Evolutionary conservation across 2,797 vertebrate species (phyloP), one percentile per base, ranked within the genome.

Genomic region (Poeciliopsis presidionis): DNA sequence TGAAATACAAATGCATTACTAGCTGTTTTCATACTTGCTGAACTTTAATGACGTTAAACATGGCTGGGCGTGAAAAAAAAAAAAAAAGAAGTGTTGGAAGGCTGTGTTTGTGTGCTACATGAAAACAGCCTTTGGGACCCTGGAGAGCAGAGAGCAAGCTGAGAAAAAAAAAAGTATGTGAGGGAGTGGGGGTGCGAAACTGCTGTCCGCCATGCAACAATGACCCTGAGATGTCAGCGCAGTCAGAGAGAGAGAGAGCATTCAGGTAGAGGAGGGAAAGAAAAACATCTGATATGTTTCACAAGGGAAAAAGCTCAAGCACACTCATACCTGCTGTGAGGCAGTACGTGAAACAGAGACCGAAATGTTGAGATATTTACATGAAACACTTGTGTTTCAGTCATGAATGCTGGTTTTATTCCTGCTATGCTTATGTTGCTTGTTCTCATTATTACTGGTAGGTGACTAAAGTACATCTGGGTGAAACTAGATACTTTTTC

Each of bases 111-210:
- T 77, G 82, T 88, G 85, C 89, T 81, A 88, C 75, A 43, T 80
- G 81, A 92, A 69, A 90, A 47, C 90, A 90, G 85, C 84, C 69
- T 51, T 61, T 46, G 43, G 45, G 81, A 86, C 89, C 75, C 75
- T 81, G 77, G 78, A 82, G 87, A 85, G 72, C 76, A 74, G 53
- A 76, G 75, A 77, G 73, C 11, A 70, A 63, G 39, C 5, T 45
- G 41, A 70, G 67, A 70, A 43, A 70, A 69, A 70, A 69, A 30
- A 61, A 46, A 70, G 65, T 36, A 43, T 46, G 47, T 2, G 63
- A 14, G 18, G 33, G 12, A 47, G 63, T 36, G 71, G 79, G 70
- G 78, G 16, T 46, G 25, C 73, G 86, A 87, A 89, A 89, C 84
- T 46, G 71, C 76, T 13, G 2, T 81, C 72, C 11, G 2, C 86